Conservation (phyloP, 2,113 vertebrate genomes). For the Scalopus aquaticus region DNA sequence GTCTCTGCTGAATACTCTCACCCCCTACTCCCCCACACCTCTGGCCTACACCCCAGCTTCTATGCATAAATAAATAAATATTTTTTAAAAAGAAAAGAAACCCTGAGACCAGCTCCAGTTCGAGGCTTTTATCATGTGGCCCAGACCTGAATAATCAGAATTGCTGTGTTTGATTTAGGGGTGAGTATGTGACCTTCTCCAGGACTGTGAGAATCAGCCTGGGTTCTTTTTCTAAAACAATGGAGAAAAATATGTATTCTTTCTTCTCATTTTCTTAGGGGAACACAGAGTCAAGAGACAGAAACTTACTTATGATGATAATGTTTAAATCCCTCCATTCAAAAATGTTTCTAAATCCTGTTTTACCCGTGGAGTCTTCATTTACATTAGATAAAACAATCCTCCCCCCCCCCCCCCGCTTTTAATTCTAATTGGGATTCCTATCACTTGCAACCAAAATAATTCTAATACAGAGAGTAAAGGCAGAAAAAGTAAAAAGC, state of each 20-base stretch:
- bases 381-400: background rate
- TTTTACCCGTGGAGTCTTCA: background rate
- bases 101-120: background rate
- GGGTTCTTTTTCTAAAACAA: constrained; percentile 10
- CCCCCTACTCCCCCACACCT: too few species aligned
- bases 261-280: background rate
- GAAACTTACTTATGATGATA: background rate
- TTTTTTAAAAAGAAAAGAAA: too few species aligned
- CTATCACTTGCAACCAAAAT: constrained; percentile 20
- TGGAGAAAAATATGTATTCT: background rate
- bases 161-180: background rate
- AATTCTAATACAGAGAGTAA: constrained; percentile 25
- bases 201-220: background rate
- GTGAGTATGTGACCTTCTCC: background rate
- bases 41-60: too few species aligned
- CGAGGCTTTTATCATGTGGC: background rate
- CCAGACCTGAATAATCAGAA: background rate
- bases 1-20: too few species aligned
- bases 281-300: background rate
- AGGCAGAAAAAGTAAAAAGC: background rate
- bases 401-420: too few species aligned
- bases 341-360: background rate
- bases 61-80: too few species aligned
- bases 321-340: background rate
- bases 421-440: background rate